Conservation (phyloP, 23 tunicate species). For the Trididemnum miniatum region DNA sequence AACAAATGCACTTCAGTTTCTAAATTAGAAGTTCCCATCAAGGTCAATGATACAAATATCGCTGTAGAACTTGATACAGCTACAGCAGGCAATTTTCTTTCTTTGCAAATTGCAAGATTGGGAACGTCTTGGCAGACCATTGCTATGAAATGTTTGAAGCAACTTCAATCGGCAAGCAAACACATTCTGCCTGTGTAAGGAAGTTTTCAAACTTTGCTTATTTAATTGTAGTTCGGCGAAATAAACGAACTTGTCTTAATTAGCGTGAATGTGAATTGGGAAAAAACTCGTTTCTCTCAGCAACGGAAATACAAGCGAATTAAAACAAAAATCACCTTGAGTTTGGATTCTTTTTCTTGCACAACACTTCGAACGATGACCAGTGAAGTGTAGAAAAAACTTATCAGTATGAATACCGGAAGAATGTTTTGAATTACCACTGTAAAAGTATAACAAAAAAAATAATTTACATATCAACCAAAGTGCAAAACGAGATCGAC, state of each 20-base stretch:
- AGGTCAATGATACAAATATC: background rate
- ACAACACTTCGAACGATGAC: slow-evolving; percentile 84
- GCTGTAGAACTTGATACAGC: background rate
- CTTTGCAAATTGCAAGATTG: no score
- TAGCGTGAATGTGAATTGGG: no score
- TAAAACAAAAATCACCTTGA: slow-evolving; percentile 72
- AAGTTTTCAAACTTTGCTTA: no score
- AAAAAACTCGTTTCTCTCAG: background rate
- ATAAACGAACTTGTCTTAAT: no score
- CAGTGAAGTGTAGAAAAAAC: slow-evolving; percentile 87
- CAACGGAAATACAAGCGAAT: background rate
- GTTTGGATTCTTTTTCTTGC: slow-evolving; percentile 78
- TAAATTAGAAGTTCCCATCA: background rate
- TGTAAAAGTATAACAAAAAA: no score
- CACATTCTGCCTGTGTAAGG: no score
- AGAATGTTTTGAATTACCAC: slow-evolving; percentile 74
- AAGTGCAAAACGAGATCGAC: no score
- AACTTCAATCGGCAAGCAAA: no score
- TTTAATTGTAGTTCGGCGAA: no score
- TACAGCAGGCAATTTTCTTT: background rate
- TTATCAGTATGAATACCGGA: slow-evolving; percentile 80
- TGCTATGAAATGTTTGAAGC: no score
- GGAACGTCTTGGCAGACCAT: no score
- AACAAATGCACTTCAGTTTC: background rate
- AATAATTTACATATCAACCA: no score